These are phyloP conservation scores for Clangula hyemalis DNA, from an alignment of 2,797 vertebrate genomes.

Conservation along the genomic window DNA sequence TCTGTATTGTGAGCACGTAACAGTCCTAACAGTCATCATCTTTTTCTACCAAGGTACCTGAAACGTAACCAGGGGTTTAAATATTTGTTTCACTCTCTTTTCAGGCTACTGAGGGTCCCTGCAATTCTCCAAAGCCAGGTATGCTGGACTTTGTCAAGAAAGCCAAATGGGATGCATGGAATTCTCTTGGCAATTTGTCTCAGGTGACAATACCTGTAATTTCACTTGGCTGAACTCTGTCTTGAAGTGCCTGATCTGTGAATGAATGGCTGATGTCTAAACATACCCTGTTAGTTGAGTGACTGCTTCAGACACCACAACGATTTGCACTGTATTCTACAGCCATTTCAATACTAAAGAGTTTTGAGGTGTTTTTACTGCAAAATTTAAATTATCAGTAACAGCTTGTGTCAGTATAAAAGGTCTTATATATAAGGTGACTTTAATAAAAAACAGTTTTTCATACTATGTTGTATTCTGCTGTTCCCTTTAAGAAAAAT, in stretches of 20 bases:
- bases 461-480: not conserved
- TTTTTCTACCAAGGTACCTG: not conserved
- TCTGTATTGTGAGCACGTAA: not conserved
- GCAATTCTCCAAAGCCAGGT: constrained; percentile 87
- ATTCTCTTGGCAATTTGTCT: constrained; percentile 83
- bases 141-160: constrained; percentile 93
- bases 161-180: constrained; percentile 97
- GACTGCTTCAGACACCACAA: not conserved
- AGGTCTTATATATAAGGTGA: not conserved
- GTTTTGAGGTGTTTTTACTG: not conserved
- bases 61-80: not conserved
- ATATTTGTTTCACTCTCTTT: not conserved
- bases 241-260: not conserved
- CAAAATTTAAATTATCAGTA: not conserved
- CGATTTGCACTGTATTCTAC: not conserved
- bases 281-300: not conserved
- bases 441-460: not conserved
- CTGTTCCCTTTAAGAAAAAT: not conserved
- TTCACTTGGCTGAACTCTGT: not conserved
- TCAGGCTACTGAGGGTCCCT: constrained; percentile 90
- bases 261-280: not conserved
- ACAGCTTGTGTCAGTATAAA: not conserved
- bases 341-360: not conserved
- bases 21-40: not conserved
- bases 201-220: constrained; percentile 77